Evolutionary conservation across 2,113 vertebrate genomes (phyloP), one percentile per base, ranked within the genome.

Genomic region (Myotis davidii): DNA sequence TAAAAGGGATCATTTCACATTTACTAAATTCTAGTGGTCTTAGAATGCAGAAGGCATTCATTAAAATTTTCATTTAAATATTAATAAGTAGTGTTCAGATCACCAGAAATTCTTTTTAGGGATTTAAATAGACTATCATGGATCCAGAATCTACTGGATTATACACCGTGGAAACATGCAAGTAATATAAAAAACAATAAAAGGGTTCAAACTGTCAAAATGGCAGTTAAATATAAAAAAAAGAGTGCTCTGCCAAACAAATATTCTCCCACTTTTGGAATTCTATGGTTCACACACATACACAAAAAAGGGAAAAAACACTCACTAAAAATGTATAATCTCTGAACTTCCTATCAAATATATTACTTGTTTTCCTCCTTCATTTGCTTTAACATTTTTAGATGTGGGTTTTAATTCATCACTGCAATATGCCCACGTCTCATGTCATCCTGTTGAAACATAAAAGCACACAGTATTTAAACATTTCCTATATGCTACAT

Each of bases 1-100:
- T 97, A 97, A 98, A 99, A 98, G 97, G 98, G 97, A 97, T 98
- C 95, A 98, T 97, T 99, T 99, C 98, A 99, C 98, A 99, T 99
- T 99, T 98, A 96, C 97, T 98, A 98, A 98, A 98, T 98, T 98
- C 98, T 99, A 99, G 98, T 99, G 98, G 98, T 99, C 98, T 97
- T 98, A 96, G 98, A 98, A 98, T 97, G 98, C 98, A 93, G 84
- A 98, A 97, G 25, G 97, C 98, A 98, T 98, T 98, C 97, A 97
- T 96, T 98, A 95, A 97, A 98, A 98, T 98, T 96, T 79, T 97
- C 85, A 97, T 98, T 98, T 98, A 98, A 98, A 98, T 98, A 98
- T 95, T 98, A 98, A 97, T 97, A 98, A 98, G 98, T 98, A 98
- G 97, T 98, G 98, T 98, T 98, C 96, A 98, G 98, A 98, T 98